phyloP scores from a whole-genome alignment of 2,113 vertebrate species.

The Forbesichthys agassizii region DNA sequence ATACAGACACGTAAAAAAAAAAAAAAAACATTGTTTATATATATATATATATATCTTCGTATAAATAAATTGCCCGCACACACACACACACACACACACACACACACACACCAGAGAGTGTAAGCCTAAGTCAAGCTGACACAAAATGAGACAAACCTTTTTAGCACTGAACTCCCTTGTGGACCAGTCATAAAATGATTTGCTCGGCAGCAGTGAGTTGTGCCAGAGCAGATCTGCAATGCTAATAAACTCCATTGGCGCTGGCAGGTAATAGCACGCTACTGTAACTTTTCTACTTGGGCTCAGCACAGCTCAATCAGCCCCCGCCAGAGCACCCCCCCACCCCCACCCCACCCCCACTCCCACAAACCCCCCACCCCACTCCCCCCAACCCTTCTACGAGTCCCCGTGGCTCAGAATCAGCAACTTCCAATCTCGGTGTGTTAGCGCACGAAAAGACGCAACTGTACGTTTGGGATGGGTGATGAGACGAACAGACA shows the following conservation, averaged over 20 bases:
- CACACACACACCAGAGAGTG: slow-evolving; percentile 23
- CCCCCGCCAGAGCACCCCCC: slow-evolving; percentile 53
- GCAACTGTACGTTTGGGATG: slow-evolving; percentile 71
- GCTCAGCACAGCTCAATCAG: slow-evolving; percentile 75
- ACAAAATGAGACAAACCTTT: slow-evolving; percentile 67
- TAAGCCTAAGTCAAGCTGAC: slow-evolving; percentile 49
- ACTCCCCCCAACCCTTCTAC: slow-evolving; percentile 47
- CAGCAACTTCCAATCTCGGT: slow-evolving; percentile 74
- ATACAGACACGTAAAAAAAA: background rate
- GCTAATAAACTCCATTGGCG: slow-evolving; percentile 69
- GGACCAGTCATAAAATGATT: slow-evolving; percentile 69
- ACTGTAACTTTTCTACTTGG: slow-evolving; percentile 74
- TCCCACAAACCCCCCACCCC: too few species aligned
- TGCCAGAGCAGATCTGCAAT: slow-evolving; percentile 70
- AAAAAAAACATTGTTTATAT: background rate
- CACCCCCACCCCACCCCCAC: too few species aligned
- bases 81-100: background rate
- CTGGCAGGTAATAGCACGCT: slow-evolving; percentile 72
- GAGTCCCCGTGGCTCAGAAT: slow-evolving; percentile 71
- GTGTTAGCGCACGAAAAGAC: slow-evolving; percentile 72
- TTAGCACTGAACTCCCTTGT: slow-evolving; percentile 62
- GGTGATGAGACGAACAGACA: slow-evolving; percentile 73
- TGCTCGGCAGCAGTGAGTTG: slow-evolving; percentile 66
- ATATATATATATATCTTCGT: background rate
- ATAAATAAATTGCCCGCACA: slow-evolving; percentile 27